Base-by-base conservation (phyloP, 2,113 vertebrate species). In the Hippocampus abdominalis region DNA sequence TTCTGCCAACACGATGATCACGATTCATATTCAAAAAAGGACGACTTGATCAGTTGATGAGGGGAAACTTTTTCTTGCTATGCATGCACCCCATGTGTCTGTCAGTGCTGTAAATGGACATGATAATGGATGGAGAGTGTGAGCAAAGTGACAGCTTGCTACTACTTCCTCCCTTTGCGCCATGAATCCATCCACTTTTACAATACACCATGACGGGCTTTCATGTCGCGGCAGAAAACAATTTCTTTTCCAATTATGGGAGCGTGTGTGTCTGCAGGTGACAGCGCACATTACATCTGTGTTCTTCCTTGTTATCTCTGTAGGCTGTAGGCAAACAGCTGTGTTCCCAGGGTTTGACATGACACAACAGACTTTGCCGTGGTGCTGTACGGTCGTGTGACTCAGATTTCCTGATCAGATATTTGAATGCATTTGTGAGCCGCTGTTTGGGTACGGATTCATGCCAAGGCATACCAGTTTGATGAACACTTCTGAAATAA, bases 241-340 rank as follows among this genome's bases (percentile, higher is more conserved):
- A 56, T 70, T 69, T 20, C 20, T 79, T 88, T 81, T 86, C 32
- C 32, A 29, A 72, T 74, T 21, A 44, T 72, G 44, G 65, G 56
- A 62, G 3, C 13, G 23, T 25, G 54, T 23, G 49, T 49, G 46
- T 36, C 32, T 36, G 32, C 32, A 36, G 15, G 18, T 18, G 21
- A 53, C 51, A 72, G 56, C 2, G 40, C 49, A 46, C 64, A 0
- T 74, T 77, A 64, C 67, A 63, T 74, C 76, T 70, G 69, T 40
- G 11, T 67, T 77, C 84, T 81, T 39, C 66, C 48, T 75, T 79
- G 72, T 79, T 79, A 40, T 40, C 69, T 36, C 51, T 54, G 18
- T 82, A 78, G 81, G 84, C 83, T 77, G 69, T 65, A 73, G 87
- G 85, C 87, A 86, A 83, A 87, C 89, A 90, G 88, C 87, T 90